Conservation (phyloP, 1,140 invertebrate genomes). For the Neotoxoptera formosana region DNA sequence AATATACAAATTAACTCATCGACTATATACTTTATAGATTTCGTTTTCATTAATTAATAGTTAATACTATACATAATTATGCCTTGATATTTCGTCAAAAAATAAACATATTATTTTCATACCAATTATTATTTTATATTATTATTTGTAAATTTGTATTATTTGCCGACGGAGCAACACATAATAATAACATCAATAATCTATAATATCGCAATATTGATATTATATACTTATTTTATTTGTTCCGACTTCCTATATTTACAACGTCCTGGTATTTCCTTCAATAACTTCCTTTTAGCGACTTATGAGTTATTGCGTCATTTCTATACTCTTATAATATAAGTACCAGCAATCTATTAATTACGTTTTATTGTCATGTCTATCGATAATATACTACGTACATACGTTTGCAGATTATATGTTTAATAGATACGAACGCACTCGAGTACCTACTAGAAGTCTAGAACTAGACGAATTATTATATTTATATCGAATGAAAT, state of each 20-base stretch:
- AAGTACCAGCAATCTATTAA: neutral
- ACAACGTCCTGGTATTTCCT: neutral
- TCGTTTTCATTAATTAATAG: neutral
- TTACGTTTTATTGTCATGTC: neutral
- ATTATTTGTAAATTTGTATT: neutral
- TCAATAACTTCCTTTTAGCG: neutral
- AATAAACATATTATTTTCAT: neutral
- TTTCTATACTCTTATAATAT: neutral
- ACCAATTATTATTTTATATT: neutral
- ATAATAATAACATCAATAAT: too few relatives aligned
- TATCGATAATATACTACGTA: neutral
- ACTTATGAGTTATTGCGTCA: neutral
- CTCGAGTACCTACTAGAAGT: neutral
- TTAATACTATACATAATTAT: neutral
- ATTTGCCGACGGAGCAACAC: neutral
- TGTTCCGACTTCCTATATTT: neutral
- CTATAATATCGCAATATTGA: neutral
- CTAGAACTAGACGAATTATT: too few relatives aligned
- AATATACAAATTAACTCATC: neutral
- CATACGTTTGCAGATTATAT: neutral
- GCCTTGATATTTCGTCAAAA: neutral
- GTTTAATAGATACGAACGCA: too few relatives aligned
- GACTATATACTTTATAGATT: neutral
- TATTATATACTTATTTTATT: neutral
- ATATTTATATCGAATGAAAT: neutral